Conservation (phyloP, 2,888 invertebrate genomes). For the Catocala nupta region DNA sequence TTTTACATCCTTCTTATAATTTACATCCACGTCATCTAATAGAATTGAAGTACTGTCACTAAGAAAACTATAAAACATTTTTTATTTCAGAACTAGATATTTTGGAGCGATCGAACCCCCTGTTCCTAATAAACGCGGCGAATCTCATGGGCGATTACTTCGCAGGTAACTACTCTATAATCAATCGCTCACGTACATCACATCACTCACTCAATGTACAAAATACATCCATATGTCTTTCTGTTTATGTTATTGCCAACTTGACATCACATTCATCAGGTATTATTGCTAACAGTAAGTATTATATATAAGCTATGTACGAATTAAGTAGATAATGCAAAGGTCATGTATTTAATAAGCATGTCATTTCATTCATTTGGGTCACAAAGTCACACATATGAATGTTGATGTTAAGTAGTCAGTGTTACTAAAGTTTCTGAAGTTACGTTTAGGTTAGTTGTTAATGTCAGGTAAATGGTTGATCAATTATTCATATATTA, state of each 20-base stretch:
- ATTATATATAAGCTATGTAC: constrained; percentile 2
- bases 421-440: no score
- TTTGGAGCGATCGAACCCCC: constrained; percentile 74
- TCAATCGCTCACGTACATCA: no score
- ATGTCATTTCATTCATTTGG: no score
- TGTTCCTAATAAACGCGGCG: constrained; percentile 79
- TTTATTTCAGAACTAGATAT: constrained; percentile 77
- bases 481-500: no score
- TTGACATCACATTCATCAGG: neutral
- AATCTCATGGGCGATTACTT: constrained; percentile 84
- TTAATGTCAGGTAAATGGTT: no score
- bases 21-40: no score
- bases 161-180: constrained; percentile 64
- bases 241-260: neutral
- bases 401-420: no score
- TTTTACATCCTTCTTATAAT: no score
- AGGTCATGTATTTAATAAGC: no score
- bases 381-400: no score
- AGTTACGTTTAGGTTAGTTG: no score
- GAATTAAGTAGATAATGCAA: neutral
- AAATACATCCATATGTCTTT: constrained; percentile 1
- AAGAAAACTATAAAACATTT: neutral
- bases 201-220: neutral
- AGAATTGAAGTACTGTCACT: no score
- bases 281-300: neutral